Conservation (phyloP, 1,140 invertebrate species). For the Lordiphosa clarofinis region DNA sequence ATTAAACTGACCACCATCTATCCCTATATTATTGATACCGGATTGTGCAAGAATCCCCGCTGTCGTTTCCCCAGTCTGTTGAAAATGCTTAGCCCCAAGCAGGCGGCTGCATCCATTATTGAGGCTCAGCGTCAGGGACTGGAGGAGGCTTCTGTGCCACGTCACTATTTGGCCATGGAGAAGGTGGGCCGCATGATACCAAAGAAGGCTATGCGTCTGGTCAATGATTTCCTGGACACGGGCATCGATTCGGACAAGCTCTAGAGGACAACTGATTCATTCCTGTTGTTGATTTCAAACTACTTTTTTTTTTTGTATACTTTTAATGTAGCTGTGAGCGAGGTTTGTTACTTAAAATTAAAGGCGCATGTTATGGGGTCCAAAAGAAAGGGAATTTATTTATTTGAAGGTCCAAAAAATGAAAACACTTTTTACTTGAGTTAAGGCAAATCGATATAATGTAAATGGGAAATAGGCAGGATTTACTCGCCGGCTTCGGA, state of each 20-base stretch:
- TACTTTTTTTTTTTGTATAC: constrained; percentile 15
- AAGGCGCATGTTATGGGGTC: constrained; percentile 23
- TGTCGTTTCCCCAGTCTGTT: constrained; percentile 86
- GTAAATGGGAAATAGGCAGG: no score
- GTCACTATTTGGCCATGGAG: constrained; percentile 47
- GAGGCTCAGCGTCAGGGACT: constrained; percentile 83
- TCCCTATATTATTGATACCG: constrained; percentile 92
- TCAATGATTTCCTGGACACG: constrained; percentile 81
- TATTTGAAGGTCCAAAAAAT: constrained; percentile 5
- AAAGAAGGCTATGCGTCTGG: constrained; percentile 61
- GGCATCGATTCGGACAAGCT: constrained; percentile 80
- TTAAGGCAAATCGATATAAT: no score
- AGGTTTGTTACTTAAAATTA: constrained; percentile 69
- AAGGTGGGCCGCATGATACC: constrained; percentile 75
- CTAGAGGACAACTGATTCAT: constrained; percentile 13
- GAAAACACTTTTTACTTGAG: no score
- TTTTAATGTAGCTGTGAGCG: constrained; percentile 30
- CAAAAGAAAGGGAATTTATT: constrained; percentile 22
- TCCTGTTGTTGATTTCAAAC: constrained; percentile 3
- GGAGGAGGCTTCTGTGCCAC: constrained; percentile 81
- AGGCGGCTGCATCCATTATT: constrained; percentile 85
- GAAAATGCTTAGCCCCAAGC: constrained; percentile 83
- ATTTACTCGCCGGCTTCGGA: no score
- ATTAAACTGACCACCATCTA: constrained; percentile 90
- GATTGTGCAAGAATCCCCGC: constrained; percentile 89